These are phyloP conservation scores for Micronisus gabar DNA, from an alignment of 2,113 vertebrate species.

Conservation along the genomic window DNA sequence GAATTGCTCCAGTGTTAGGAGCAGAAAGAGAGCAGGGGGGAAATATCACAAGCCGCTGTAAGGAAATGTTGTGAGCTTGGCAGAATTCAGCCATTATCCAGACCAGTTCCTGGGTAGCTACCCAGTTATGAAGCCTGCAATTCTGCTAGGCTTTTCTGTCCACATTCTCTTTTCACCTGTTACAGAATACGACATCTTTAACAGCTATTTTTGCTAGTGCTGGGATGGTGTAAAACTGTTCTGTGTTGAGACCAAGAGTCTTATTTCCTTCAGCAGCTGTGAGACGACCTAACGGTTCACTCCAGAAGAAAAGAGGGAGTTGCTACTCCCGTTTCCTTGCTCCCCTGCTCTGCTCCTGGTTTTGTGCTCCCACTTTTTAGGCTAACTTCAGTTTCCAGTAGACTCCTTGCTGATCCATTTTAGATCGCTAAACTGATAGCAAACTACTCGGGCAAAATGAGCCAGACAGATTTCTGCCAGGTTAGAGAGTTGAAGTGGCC, in stretches of 20 bases:
- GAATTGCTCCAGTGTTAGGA: background rate
- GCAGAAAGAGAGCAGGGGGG: background rate
- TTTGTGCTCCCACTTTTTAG: background rate
- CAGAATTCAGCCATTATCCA: background rate
- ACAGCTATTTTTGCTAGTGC: background rate
- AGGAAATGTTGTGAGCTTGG: background rate
- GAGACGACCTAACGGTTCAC: background rate
- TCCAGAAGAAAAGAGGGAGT: background rate
- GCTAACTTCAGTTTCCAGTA: background rate
- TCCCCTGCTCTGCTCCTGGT: background rate
- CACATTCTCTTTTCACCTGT: background rate
- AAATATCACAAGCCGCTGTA: background rate
- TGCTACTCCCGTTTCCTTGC: background rate
- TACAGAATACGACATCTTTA: background rate
- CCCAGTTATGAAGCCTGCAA: background rate
- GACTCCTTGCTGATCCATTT: background rate
- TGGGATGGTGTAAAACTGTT: background rate
- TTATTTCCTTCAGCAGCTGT: background rate
- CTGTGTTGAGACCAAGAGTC: background rate
- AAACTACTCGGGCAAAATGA: background rate
- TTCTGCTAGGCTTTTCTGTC: background rate
- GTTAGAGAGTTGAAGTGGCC: background rate
- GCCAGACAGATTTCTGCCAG: background rate
- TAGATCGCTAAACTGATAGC: background rate
- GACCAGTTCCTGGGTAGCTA: background rate